These are phyloP conservation scores for Coelogynopora nodosa DNA, from an alignment of 2,888 invertebrate species.

Conservation along the genomic window DNA sequence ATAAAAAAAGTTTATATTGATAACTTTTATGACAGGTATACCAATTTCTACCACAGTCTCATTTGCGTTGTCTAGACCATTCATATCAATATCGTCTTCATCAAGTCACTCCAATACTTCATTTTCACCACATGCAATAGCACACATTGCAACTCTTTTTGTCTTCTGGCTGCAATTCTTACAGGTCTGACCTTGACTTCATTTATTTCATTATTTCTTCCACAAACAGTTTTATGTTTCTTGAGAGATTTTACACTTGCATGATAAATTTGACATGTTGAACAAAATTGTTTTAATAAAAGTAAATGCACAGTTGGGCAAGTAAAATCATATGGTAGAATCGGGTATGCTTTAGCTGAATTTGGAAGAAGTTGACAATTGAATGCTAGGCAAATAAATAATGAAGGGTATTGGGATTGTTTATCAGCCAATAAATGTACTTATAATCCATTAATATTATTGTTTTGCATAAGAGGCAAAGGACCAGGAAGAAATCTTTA, in stretches of 20 bases:
- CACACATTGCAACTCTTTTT: slow-evolving; percentile 1
- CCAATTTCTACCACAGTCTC: neutral
- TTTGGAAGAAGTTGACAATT: neutral
- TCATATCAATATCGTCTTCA: slow-evolving; percentile 31
- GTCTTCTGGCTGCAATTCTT: slow-evolving; percentile 17
- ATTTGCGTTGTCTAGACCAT: neutral
- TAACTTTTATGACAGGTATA: slow-evolving; percentile 6
- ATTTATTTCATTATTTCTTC: neutral
- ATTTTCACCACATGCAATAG: neutral
- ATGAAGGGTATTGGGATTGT: neutral
- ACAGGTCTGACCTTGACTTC: slow-evolving; percentile 11
- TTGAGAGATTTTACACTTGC: slow-evolving; percentile 17
- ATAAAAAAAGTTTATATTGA: slow-evolving; percentile 8
- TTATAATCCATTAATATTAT: neutral
- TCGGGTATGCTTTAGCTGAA: neutral
- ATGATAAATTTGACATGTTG: neutral
- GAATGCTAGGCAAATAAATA: neutral
- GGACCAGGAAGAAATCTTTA: neutral
- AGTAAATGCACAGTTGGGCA: neutral
- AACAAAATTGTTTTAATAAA: neutral
- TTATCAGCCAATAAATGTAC: neutral
- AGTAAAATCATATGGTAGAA: slow-evolving; percentile 5
- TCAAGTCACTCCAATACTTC: slow-evolving; percentile 32
- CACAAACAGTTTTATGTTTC: neutral
- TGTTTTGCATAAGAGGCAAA: neutral